Percentiles rank a stretch among this genome's conserved stretches.
Evolutionary conservation across 2,888 invertebrate species (phyloP).

Genomic region (Caenorhabditis zanzibari): DNA sequence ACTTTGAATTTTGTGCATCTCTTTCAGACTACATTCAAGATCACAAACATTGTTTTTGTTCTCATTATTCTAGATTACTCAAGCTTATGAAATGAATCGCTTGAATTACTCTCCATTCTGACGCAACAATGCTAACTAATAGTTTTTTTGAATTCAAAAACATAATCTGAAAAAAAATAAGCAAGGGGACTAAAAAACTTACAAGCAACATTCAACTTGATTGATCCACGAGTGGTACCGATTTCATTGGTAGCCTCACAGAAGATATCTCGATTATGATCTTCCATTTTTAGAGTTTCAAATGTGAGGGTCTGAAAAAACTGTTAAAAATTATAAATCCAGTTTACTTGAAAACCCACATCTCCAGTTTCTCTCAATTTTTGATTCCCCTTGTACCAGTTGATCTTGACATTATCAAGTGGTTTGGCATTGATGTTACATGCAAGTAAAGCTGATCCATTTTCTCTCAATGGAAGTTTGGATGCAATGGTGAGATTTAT

Average conservation of each 20-base stretch:
- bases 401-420: conserved; percentile 74
- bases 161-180: not conserved
- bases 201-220: conserved; percentile 79
- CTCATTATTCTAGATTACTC: not conserved
- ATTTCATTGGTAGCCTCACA: conserved; percentile 79
- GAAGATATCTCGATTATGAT: conserved; percentile 75
- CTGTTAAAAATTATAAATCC: not conserved
- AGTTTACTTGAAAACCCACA: conserved; percentile 49
- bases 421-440: conserved; percentile 82
- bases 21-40: not conserved
- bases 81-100: conserved; percentile 2
- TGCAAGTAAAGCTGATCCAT: conserved; percentile 77
- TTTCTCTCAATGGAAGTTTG: conserved; percentile 74
- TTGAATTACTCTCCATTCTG: conserved; percentile 5
- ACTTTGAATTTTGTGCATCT: not conserved
- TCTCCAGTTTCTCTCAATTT: conserved; percentile 71
- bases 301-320: conserved; percentile 76
- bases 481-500: conserved; percentile 77
- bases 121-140: conserved; percentile 15
- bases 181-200: conserved; percentile 45
- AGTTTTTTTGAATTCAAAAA: not conserved
- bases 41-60: not conserved
- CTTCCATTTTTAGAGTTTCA: conserved; percentile 78
- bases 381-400: conserved; percentile 75
- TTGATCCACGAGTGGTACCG: conserved; percentile 72